These are phyloP conservation scores for Grammomys surdaster DNA, from an alignment of 2,113 vertebrate species.

Conservation along the genomic window DNA sequence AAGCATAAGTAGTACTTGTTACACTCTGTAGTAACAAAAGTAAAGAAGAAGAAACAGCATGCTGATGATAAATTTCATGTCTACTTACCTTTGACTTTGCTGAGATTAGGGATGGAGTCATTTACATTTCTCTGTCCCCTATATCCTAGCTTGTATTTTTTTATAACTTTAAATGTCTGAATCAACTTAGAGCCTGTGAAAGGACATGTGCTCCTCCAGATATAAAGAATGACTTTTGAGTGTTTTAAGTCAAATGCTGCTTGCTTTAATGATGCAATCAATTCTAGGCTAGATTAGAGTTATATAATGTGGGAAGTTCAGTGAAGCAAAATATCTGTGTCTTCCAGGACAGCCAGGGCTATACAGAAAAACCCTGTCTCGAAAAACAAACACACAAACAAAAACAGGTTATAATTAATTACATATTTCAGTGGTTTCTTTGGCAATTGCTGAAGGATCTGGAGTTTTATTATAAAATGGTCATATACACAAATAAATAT, in stretches of 20 bases:
- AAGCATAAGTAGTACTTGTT: not conserved
- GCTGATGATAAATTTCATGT: not conserved
- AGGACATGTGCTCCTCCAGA: not conserved
- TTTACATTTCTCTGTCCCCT: not conserved
- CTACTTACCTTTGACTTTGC: not conserved
- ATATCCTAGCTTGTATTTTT: not conserved
- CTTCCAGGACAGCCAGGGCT: not conserved
- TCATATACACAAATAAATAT: not conserved
- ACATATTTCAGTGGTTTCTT: conserved; percentile 24
- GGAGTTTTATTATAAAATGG: not conserved
- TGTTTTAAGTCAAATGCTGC: not conserved
- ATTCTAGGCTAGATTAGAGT: not conserved
- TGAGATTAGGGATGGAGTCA: not conserved
- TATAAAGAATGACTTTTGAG: not conserved
- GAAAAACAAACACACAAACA: too few species aligned
- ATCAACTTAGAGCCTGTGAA: not conserved
- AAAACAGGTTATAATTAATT: not conserved
- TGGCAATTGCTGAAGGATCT: not conserved
- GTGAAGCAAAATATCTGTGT: conserved; percentile 11
- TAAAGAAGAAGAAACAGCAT: not conserved
- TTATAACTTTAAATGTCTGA: conserved; percentile 38
- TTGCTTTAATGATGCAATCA: not conserved
- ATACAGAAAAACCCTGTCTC: too few species aligned
- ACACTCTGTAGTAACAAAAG: not conserved
- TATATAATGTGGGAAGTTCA: not conserved